Conservation (phyloP, 2,113 vertebrate species). For the Bos javanicus region DNA sequence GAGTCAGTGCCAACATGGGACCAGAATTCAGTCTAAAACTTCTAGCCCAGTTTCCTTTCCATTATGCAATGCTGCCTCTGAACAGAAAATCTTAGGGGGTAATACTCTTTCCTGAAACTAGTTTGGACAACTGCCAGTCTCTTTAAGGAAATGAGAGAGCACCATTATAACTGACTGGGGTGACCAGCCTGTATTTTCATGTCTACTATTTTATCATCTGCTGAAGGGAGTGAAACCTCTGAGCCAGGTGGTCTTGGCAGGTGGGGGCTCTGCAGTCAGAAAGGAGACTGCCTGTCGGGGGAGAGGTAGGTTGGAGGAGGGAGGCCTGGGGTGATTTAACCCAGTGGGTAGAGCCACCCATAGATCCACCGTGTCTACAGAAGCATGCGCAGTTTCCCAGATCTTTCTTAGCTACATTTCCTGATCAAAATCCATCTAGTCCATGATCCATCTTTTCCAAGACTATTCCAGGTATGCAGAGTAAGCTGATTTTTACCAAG, state of each 20-base stretch:
- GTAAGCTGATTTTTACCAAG: background rate
- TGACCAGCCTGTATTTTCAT: background rate
- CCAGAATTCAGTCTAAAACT: background rate
- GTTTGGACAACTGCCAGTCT: background rate
- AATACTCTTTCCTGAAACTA: background rate
- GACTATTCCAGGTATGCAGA: background rate
- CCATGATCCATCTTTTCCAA: background rate
- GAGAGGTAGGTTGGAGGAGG: background rate
- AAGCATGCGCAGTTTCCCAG: background rate
- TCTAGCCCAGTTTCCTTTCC: background rate
- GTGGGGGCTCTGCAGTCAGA: background rate
- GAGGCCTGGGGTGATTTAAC: background rate
- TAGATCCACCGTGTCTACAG: background rate
- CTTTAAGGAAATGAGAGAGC: background rate
- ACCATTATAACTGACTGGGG: background rate
- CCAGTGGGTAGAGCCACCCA: rapidly evolving
- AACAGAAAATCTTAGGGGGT: background rate
- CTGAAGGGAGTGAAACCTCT: background rate
- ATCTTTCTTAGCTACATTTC: background rate
- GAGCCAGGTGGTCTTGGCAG: background rate
- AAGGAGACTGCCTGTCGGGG: background rate
- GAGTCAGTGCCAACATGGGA: background rate
- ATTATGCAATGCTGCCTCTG: background rate
- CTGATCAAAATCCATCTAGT: background rate
- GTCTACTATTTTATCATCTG: background rate